phyloP scores from a whole-genome alignment of 2,113 vertebrate species.

The Progne subis region DNA sequence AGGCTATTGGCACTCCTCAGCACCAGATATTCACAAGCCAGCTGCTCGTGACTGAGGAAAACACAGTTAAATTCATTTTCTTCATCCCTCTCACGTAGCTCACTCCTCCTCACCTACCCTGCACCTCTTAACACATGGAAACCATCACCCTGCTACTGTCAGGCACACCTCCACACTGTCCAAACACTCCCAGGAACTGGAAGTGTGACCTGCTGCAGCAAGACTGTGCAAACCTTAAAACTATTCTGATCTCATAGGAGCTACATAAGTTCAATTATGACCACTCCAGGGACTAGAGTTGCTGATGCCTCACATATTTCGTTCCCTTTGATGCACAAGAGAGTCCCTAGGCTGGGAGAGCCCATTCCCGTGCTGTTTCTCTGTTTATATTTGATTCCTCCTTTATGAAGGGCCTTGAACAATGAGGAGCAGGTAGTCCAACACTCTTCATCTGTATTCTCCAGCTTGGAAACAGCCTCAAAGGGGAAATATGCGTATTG shows the following conservation, averaged over 20 bases:
- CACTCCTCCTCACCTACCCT: neutral
- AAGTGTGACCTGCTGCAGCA: neutral
- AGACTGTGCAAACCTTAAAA: neutral
- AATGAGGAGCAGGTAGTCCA: neutral
- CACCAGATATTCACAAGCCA: neutral
- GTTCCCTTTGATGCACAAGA: neutral
- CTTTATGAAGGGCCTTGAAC: neutral
- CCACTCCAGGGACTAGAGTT: neutral
- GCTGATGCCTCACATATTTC: neutral
- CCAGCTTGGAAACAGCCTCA: neutral
- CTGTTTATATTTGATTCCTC: neutral
- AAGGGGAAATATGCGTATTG: neutral
- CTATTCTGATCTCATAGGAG: rapidly evolving
- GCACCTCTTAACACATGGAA: neutral
- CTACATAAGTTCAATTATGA: neutral
- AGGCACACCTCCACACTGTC: neutral
- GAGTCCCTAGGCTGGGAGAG: neutral
- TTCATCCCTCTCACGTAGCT: rapidly evolving
- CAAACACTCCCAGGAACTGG: neutral
- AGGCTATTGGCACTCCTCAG: neutral
- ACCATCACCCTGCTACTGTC: neutral
- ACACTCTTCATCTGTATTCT: neutral
- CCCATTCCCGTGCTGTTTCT: neutral
- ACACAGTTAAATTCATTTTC: neutral
- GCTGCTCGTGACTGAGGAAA: neutral